Evolutionary conservation across 1,140 invertebrate genomes (phyloP).

Genomic region (Listronotus bonariensis): DNA sequence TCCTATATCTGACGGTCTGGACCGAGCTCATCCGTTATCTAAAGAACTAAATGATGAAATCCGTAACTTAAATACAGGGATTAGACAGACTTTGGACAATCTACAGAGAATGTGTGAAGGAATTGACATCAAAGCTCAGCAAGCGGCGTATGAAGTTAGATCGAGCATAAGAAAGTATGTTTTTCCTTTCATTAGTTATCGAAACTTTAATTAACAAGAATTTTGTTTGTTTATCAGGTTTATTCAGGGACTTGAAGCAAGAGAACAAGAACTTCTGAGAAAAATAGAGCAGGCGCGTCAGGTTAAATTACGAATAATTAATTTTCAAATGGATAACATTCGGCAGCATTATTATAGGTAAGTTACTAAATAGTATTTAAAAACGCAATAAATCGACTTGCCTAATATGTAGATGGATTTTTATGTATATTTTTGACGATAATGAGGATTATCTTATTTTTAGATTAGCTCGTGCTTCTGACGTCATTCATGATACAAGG

Average conservation of each 20-base stretch:
- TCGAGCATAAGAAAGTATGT: background rate
- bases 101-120: conserved; percentile 41
- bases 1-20: conserved; percentile 3
- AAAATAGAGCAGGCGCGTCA: conserved; percentile 77
- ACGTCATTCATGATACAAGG: conserved; percentile 67
- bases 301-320: conserved; percentile 71
- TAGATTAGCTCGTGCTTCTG: conserved; percentile 67
- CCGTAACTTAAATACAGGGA: background rate
- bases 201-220: background rate
- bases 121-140: conserved; percentile 62
- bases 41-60: background rate
- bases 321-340: conserved; percentile 73
- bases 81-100: conserved; percentile 18
- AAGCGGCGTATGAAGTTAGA: conserved; percentile 63
- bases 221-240: conserved; percentile 52
- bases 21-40: background rate
- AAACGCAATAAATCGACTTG: too few relatives aligned
- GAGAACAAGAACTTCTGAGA: conserved; percentile 76
- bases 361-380: too few relatives aligned
- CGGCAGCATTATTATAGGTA: conserved; percentile 40
- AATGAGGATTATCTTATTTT: too few relatives aligned
- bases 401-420: too few relatives aligned
- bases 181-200: too few relatives aligned
- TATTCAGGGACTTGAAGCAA: conserved; percentile 75
- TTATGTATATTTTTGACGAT: too few relatives aligned